Percentiles rank a stretch among this genome's conserved stretches.
These are phyloP conservation scores for Diarsia mendica DNA, from an alignment of 2,888 invertebrate genomes.

Conservation along the genomic window DNA sequence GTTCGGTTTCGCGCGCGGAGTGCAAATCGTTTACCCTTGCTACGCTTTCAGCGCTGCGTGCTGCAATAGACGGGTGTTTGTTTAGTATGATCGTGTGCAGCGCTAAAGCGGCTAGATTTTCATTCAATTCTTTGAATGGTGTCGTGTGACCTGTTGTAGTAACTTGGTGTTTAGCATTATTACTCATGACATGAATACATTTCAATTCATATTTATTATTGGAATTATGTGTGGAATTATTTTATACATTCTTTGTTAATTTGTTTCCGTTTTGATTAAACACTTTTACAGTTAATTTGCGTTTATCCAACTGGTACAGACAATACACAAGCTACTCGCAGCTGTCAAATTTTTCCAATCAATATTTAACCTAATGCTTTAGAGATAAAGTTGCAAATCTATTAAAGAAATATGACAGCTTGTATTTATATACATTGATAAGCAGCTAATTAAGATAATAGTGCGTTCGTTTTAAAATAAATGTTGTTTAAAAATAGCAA, in stretches of 20 bases:
- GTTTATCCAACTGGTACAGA: neutral
- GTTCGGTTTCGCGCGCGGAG: constrained; percentile 62
- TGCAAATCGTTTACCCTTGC: constrained; percentile 63
- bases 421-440: constrained; percentile 4
- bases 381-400: no score
- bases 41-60: constrained; percentile 62
- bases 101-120: constrained; percentile 48
- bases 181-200: constrained; percentile 49
- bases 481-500: constrained; percentile 14
- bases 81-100: neutral
- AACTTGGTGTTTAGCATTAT: constrained; percentile 14
- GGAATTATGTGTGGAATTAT: constrained; percentile 6
- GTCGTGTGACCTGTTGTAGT: constrained; percentile 67
- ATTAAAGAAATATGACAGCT: no score
- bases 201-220: constrained; percentile 53
- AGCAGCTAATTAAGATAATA: neutral
- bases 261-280: constrained; percentile 6
- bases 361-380: no score
- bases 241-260: neutral
- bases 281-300: constrained; percentile 8
- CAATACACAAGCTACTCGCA: no score
- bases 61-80: constrained; percentile 17
- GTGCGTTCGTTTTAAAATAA: neutral
- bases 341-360: no score
- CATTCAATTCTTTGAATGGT: constrained; percentile 49